phyloP scores from a whole-genome alignment of 2,797 vertebrate species.

The Capromys pilorides region DNA sequence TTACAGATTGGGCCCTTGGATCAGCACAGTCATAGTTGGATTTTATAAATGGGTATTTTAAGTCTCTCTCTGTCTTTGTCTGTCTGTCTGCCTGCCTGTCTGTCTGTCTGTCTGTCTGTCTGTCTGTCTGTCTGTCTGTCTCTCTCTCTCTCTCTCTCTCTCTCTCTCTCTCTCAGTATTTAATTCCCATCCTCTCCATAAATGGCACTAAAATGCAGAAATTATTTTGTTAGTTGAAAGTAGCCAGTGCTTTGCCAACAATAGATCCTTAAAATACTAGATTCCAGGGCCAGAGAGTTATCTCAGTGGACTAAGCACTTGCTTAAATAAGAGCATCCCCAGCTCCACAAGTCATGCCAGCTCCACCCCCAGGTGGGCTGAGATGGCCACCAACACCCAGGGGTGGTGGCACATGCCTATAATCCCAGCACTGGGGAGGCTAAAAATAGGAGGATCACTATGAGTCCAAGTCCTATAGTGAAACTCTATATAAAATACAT shows the following conservation, averaged over 20 bases:
- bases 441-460: too few species aligned
- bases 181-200: neutral
- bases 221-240: neutral
- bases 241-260: neutral
- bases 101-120: neutral
- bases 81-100: neutral
- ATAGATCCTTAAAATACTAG: conserved; percentile 24
- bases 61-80: neutral
- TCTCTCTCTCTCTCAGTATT: neutral
- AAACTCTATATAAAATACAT: too few species aligned
- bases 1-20: neutral
- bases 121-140: neutral
- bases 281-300: too few species aligned
- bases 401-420: too few species aligned
- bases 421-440: too few species aligned
- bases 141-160: neutral
- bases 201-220: neutral
- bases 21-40: neutral
- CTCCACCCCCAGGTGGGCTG: too few species aligned
- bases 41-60: neutral
- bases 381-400: too few species aligned
- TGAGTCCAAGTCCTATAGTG: too few species aligned
- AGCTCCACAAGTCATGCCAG: too few species aligned
- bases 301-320: too few species aligned
- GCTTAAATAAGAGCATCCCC: too few species aligned